Conservation (phyloP, 2,797 vertebrate genomes). For the Heteromormyrus szaboi region DNA sequence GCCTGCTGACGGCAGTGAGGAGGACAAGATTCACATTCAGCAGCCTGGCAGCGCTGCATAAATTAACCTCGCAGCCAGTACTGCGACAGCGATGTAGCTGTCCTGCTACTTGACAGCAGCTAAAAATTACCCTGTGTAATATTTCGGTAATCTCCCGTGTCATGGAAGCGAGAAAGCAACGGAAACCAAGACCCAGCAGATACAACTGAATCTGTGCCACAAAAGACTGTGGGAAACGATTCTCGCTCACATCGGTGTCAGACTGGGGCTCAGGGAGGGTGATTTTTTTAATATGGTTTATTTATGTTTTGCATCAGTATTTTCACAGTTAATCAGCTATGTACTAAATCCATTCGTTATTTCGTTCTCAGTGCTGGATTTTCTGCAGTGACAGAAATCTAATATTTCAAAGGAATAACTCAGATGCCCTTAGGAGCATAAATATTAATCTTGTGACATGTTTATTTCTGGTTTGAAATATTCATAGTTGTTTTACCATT, state of each 20-base stretch:
- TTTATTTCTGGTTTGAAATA: slow-evolving; percentile 65
- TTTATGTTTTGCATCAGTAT: slow-evolving; percentile 35
- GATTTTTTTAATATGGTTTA: background rate
- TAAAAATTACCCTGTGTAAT: background rate
- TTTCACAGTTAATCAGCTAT: slow-evolving; percentile 51
- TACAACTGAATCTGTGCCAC: background rate
- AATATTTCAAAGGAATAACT: slow-evolving; percentile 55
- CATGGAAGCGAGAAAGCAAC: background rate
- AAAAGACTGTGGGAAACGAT: background rate
- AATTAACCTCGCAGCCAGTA: slow-evolving; percentile 36
- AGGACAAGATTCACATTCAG: slow-evolving; percentile 39
- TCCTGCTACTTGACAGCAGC: background rate
- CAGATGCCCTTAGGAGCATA: slow-evolving; percentile 52
- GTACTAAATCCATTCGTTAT: slow-evolving; percentile 50
- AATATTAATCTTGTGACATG: slow-evolving; percentile 64
- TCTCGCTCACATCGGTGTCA: slow-evolving; percentile 20
- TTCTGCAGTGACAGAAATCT: slow-evolving; percentile 47
- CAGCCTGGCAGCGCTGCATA: slow-evolving; percentile 30
- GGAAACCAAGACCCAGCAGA: background rate
- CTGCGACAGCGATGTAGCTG: slow-evolving; percentile 17
- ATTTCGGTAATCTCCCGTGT: background rate
- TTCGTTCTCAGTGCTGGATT: slow-evolving; percentile 42
- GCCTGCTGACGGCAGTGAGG: slow-evolving; percentile 39
- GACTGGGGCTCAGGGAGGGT: background rate
- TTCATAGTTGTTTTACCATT: slow-evolving; percentile 61